Conservation (phyloP, 2,113 vertebrate species). For the Gopherus evgoodei region DNA sequence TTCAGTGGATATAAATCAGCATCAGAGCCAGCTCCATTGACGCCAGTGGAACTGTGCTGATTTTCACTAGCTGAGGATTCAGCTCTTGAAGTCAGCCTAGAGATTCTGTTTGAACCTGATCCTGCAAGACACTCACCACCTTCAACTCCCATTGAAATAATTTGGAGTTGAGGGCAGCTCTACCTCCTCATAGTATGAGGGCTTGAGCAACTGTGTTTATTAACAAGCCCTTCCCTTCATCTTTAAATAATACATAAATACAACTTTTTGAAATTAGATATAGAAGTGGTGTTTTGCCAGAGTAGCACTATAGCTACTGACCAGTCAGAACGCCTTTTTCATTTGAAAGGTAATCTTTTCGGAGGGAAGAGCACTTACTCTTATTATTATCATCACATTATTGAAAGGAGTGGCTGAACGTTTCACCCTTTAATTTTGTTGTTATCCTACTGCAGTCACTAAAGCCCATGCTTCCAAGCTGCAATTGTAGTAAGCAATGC, state of each 20-base stretch:
- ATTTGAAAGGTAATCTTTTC: neutral
- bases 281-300: neutral
- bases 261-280: neutral
- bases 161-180: neutral
- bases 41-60: neutral
- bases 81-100: neutral
- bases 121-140: neutral
- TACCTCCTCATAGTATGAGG: neutral
- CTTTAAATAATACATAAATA: neutral
- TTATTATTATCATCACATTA: rapidly evolving
- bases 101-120: neutral
- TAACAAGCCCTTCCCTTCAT: neutral
- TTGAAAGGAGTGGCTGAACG: neutral
- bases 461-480: neutral
- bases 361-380: neutral
- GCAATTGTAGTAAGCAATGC: neutral
- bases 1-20: neutral
- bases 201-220: neutral
- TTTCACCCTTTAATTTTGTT: rapidly evolving
- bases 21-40: neutral
- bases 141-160: neutral
- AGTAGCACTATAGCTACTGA: neutral
- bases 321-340: neutral
- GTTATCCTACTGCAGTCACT: neutral
- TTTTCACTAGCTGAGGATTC: neutral